These are phyloP conservation scores for Metellina segmentata DNA, from an alignment of 2,888 invertebrate species.

Conservation along the genomic window DNA sequence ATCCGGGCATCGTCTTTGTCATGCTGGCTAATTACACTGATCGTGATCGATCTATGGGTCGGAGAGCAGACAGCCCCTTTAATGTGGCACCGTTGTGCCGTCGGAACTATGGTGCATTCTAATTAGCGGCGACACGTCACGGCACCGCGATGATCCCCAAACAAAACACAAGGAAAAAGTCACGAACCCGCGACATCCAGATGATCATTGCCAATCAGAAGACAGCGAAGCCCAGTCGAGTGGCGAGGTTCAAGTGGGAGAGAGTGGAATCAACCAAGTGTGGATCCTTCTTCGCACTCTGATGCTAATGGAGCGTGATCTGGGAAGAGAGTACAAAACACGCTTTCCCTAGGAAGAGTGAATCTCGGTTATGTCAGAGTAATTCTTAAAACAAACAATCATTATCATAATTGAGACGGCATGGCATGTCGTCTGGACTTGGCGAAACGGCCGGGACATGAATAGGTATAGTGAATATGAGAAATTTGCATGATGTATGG, in stretches of 20 bases:
- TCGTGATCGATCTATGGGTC: no score
- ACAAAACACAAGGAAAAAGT: no score
- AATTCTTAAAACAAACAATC: not conserved
- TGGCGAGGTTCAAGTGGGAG: not conserved
- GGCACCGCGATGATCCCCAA: no score
- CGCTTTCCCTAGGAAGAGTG: no score
- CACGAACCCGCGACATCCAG: not conserved
- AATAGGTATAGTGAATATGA: not conserved
- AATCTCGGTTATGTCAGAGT: not conserved
- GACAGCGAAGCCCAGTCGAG: not conserved
- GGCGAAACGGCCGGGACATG: not conserved
- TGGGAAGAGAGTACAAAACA: no score
- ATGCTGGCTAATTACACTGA: no score
- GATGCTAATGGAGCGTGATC: no score
- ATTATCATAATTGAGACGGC: not conserved
- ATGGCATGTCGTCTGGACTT: not conserved
- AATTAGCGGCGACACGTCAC: not conserved
- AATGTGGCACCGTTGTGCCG: no score
- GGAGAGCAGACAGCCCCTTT: no score
- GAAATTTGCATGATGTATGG: not conserved
- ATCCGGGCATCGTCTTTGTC: no score
- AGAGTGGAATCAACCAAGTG: conserved; percentile 7
- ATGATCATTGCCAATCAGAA: not conserved
- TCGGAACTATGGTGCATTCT: no score
- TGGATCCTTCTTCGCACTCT: not conserved